Percentiles rank a stretch among this genome's conserved stretches.
Conservation (phyloP, 2,113 vertebrate species). For the Microcebus murinus region DNA sequence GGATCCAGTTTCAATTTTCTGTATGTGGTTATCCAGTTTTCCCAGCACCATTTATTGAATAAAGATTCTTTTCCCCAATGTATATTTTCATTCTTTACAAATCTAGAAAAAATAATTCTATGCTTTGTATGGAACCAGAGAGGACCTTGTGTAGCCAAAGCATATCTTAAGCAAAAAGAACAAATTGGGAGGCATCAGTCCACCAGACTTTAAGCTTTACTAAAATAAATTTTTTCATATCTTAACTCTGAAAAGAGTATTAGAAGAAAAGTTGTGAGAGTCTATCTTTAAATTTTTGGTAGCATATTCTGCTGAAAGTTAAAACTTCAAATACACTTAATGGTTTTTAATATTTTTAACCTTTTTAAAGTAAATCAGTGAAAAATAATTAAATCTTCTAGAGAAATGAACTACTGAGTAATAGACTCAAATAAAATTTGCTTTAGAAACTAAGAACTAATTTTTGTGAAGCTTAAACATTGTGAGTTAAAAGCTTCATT, state of each 20-base stretch:
- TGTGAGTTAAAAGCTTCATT: background rate
- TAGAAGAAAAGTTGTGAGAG: background rate
- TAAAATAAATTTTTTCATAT: background rate
- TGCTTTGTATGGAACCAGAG: too few species aligned
- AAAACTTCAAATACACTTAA: background rate
- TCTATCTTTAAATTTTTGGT: background rate
- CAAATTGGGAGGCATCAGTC: too few species aligned
- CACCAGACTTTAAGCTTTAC: too few species aligned
- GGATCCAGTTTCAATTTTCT: too few species aligned
- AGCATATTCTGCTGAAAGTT: slow-evolving; percentile 1
- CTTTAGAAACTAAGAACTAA: slow-evolving; percentile 19
- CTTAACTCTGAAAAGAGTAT: background rate
- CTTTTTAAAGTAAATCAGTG: background rate
- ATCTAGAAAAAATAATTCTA: too few species aligned
- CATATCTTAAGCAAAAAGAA: too few species aligned
- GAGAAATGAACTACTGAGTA: background rate
- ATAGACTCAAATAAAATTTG: background rate
- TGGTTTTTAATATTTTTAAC: background rate
- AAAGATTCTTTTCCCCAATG: too few species aligned
- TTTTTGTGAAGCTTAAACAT: background rate
- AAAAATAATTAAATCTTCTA: background rate
- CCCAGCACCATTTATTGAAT: too few species aligned
- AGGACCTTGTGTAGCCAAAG: too few species aligned
- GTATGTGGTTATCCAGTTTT: too few species aligned
- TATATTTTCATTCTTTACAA: too few species aligned